These are phyloP conservation scores for Thrips palmi DNA, from an alignment of 1,140 invertebrate species.

Conservation along the genomic window DNA sequence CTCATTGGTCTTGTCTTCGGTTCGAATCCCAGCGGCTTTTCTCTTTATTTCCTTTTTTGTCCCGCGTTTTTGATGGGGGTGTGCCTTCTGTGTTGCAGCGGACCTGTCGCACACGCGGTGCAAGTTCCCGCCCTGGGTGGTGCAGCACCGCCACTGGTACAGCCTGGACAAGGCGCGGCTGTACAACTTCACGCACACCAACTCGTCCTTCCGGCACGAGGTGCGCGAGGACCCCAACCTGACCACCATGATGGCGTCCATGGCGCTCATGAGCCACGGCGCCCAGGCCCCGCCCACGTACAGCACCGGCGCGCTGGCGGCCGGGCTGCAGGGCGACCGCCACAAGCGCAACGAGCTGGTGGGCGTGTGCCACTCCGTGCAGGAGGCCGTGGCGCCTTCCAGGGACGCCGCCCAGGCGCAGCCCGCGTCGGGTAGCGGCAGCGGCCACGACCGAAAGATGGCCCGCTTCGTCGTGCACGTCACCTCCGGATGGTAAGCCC, in stretches of 20 bases:
- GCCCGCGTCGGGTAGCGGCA: no score
- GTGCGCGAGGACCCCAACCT: slow-evolving; percentile 24
- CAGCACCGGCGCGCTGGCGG: slow-evolving; percentile 4
- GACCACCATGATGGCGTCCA: slow-evolving; percentile 26
- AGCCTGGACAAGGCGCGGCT: slow-evolving; percentile 52
- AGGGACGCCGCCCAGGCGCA: no score
- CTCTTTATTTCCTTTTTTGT: no score
- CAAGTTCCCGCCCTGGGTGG: slow-evolving; percentile 56
- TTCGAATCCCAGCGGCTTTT: no score
- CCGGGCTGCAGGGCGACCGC: no score
- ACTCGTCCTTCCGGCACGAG: slow-evolving; percentile 24
- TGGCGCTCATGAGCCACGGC: no score
- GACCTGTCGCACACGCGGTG: slow-evolving; percentile 33
- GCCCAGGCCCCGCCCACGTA: no score
- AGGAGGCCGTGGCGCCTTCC: no score
- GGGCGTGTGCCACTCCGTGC: no score
- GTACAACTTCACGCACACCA: slow-evolving; percentile 53
- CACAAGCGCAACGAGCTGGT: no score
- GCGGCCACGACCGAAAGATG: slow-evolving; percentile 19
- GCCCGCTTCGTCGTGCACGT: slow-evolving; percentile 20
- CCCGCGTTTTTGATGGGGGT: no score
- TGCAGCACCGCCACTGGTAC: slow-evolving; percentile 56
- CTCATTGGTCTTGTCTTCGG: no score
- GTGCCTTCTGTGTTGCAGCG: slow-evolving; percentile 23
- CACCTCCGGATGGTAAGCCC: slow-evolving; percentile 16